Evolutionary conservation across 2,888 invertebrate species (phyloP), one percentile per base, ranked within the genome.

Genomic region (Limulus polyphemus): DNA sequence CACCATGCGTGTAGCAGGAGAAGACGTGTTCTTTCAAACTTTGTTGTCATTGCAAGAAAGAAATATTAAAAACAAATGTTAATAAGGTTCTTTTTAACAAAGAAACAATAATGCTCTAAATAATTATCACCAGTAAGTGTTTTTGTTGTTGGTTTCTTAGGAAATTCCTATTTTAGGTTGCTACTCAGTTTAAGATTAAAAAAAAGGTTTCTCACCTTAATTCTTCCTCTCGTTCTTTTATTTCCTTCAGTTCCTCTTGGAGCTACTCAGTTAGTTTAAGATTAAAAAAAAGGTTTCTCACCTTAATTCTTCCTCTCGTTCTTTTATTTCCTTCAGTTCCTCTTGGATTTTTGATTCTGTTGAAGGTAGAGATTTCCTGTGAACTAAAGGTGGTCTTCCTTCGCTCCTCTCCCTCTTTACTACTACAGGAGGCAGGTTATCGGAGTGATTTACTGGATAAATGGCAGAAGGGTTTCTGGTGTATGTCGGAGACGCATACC

Each of bases 321-420:
- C 83, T 72, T 88, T 86, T 82, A 91, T 86, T 71, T 92, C 91
- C 73, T 84, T 81, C 58, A 93, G 78, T 75, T 93, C 93, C 67
- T 84, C 84, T 73, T 89, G 87, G 71, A 93, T 92, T 76, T 89
- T 90, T 32, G 32, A 32, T 32, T 32, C 32, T 32, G 32, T 32
- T 32, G 32, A 32, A 32, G 32, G 32, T 5, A 32, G 32, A 32
- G 32, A 32, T 32, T 32, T 32, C 7, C 32, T 32, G 32, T 5
- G 32, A 16, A 62, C 59, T 11, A 59, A 12, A 1, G 61, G 65
- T 12, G 49, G 13, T 10, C 49, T 47, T 1, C 61, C 61, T 56
- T 58, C 56, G 10, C 59, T 12, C 13, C 49, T 12, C 10, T 16
- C 57, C 10, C n/a, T 57, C 16, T 61, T 61, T 16, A 58, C 46